Evolutionary conservation across 1,140 invertebrate genomes (phyloP).

Genomic region (Brachionus plicatilis): DNA sequence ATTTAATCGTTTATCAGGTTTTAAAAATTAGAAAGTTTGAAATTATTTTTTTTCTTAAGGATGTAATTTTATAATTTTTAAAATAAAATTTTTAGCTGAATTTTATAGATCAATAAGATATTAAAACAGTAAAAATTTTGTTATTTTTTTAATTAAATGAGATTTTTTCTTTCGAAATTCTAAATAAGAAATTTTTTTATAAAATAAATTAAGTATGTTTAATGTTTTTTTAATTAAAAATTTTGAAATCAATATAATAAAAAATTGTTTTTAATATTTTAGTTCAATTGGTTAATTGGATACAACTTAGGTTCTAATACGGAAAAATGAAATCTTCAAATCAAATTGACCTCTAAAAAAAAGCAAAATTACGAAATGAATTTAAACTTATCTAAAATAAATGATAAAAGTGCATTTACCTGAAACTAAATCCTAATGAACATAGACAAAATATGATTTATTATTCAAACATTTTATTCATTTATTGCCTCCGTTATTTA

Average conservation of each 20-base stretch:
- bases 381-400: neutral
- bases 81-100: too few species aligned
- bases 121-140: too few species aligned
- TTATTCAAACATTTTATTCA: neutral
- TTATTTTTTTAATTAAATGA: too few species aligned
- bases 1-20: too few species aligned
- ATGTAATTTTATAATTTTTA: too few species aligned
- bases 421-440: neutral
- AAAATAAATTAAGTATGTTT: neutral
- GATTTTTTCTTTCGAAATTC: too few species aligned
- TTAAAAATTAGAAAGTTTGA: too few species aligned
- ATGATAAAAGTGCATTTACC: neutral
- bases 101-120: too few species aligned
- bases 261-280: neutral
- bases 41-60: too few species aligned
- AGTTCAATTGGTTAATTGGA: neutral
- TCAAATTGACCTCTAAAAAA: neutral
- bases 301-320: too few species aligned
- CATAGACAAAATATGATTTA: neutral
- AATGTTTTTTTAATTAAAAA: neutral
- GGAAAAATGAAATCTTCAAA: neutral
- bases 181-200: too few species aligned
- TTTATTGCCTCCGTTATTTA: neutral
- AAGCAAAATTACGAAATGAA: neutral
- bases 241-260: too few species aligned